Conservation (phyloP, 2,113 vertebrate genomes). For the Tympanuchus pallidicinctus region DNA sequence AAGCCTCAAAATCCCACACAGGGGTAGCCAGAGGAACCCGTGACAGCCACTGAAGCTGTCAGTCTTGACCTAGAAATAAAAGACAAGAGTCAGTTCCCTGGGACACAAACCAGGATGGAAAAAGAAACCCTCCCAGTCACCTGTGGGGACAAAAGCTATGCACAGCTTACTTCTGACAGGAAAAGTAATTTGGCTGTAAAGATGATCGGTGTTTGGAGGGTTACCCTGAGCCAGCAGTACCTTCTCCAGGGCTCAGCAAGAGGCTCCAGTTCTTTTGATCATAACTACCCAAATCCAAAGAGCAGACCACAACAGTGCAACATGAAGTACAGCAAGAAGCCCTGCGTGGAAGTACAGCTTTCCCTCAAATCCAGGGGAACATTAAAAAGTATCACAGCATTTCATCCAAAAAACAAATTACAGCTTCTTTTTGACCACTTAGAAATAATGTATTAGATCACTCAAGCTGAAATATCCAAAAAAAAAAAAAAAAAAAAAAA, state of each 20-base stretch:
- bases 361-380: neutral
- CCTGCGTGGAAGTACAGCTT: fast-evolving
- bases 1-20: neutral
- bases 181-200: neutral
- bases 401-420: neutral
- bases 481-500: neutral
- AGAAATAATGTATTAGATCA: neutral
- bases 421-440: neutral
- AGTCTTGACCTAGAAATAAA: neutral
- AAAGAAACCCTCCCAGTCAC: neutral
- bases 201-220: neutral
- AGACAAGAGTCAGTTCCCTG: neutral
- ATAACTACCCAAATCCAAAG: neutral
- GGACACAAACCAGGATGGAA: neutral
- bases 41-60: neutral
- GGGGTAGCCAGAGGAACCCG: neutral
- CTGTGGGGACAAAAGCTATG: fast-evolving
- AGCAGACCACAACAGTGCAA: no score
- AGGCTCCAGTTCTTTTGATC: neutral
- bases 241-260: neutral
- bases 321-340: fast-evolving
- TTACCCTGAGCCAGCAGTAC: no score
- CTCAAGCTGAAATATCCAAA: neutral
- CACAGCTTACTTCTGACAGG: neutral
- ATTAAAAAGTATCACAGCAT: neutral